Base-by-base conservation (phyloP, 2,888 invertebrate species). In the Pseudococcus viburni region DNA sequence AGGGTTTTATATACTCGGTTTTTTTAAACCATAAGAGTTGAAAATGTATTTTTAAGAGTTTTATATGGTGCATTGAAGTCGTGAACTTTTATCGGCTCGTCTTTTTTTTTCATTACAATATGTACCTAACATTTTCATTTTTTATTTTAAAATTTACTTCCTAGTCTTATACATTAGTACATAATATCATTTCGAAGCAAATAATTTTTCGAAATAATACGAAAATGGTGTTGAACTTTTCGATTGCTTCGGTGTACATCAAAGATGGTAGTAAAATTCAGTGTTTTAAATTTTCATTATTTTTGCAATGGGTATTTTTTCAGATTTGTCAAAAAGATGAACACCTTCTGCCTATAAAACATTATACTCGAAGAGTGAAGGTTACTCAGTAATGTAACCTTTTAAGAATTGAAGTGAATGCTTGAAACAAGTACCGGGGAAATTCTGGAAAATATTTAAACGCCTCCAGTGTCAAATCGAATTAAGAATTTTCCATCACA, bases 11-110 rank as follows among this genome's bases (percentile, higher is more conserved):
- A 46, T 83, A 83, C 46, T 33, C 12, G 9, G n/a, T 51, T 68
- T 68, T 86, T 86, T 59, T 64, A 15, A 68, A 17, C 64, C 64
- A 64, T 59, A 86, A n/a, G 42, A 86, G 86, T 86, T 86, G 86
- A 86, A 86, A 86, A 86, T 86, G 86, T 86, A 86, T 86, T 86
- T 86, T 86, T 86, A 64, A 86, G 86, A 86, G 86, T 86, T 68
- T 86, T 86, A 64, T 86, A 55, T 55, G n/a, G n/a, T 83, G 42
- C 26, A 86, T 64, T 86, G 64, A 64, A 86, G 86, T 86, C 86
- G 64, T 86, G 86, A 86, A 64, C 64, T 86, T 86, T 86, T 64
- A 86, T 86, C 59, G 80, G 64, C 55, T 86, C 59, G 59, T 86
- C 68, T 86, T 64, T 86, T 55, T 84, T 59, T 85, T 83, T 39